Evolutionary conservation across 2,113 vertebrate genomes (phyloP).

Genomic region (Capricornis sumatraensis): DNA sequence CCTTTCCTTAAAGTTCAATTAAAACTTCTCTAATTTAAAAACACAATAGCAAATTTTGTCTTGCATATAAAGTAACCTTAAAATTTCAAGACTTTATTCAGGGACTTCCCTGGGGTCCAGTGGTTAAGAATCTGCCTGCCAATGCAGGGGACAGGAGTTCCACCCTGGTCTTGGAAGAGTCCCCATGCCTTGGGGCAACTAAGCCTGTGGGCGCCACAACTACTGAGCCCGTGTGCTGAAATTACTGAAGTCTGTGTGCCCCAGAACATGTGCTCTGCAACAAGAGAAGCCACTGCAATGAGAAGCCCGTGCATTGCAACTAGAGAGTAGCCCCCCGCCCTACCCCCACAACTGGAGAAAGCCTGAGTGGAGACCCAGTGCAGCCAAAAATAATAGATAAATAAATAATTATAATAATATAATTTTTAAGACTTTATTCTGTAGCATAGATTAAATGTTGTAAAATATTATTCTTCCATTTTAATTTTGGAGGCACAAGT

Average conservation of each 20-base stretch:
- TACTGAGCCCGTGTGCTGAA: not conserved
- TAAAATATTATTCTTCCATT: not conserved
- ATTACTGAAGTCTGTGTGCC: not conserved
- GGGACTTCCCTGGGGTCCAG: not conserved
- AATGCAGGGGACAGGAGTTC: not conserved
- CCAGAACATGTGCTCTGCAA: not conserved
- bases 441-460: not conserved
- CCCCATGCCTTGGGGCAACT: not conserved
- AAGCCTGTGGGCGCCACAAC: not conserved
- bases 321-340: not conserved
- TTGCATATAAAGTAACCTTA: not conserved
- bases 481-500: not conserved
- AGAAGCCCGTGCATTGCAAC: not conserved
- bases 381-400: not conserved
- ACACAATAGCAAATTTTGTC: not conserved
- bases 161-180: not conserved
- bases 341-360: rapidly evolving
- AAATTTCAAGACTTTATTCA: not conserved
- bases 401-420: not conserved
- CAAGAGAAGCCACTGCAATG: not conserved
- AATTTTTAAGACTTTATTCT: not conserved
- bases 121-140: not conserved
- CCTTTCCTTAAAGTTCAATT: not conserved
- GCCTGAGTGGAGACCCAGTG: not conserved
- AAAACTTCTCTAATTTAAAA: constrained; percentile 12